Percentiles rank a stretch among this genome's conserved stretches.
Conservation (phyloP, 2,797 vertebrate species). For the Trichosurus vulpecula region DNA sequence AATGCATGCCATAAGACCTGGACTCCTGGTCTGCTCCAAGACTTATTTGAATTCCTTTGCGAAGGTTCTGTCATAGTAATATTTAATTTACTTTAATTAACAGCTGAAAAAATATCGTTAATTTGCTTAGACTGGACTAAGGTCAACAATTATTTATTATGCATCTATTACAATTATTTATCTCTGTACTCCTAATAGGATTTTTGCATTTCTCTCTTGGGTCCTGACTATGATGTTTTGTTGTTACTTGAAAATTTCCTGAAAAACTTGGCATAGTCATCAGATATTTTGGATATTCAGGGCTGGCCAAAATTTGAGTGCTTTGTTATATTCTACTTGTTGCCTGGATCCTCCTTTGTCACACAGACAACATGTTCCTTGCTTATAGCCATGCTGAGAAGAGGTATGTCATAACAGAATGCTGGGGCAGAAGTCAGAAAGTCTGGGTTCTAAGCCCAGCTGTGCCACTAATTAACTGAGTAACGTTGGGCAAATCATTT, state of each 20-base stretch:
- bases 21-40: background rate
- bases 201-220: background rate
- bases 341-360: background rate
- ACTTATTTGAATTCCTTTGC: background rate
- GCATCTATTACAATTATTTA: background rate
- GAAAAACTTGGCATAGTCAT: background rate
- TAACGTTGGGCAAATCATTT: background rate
- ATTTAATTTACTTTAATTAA: background rate
- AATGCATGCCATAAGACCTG: background rate
- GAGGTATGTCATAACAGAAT: background rate
- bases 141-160: background rate
- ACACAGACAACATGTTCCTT: background rate
- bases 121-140: background rate
- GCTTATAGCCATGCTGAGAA: background rate
- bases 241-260: constrained; percentile 14
- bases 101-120: background rate
- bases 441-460: background rate
- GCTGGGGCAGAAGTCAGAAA: background rate
- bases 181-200: background rate
- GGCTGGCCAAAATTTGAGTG: background rate
- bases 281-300: constrained; percentile 39
- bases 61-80: background rate
- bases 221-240: constrained; percentile 1
- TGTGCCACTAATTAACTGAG: background rate
- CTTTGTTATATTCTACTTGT: background rate